Conservation (phyloP, 2,797 vertebrate genomes). For the Eulemur mongoz region DNA sequence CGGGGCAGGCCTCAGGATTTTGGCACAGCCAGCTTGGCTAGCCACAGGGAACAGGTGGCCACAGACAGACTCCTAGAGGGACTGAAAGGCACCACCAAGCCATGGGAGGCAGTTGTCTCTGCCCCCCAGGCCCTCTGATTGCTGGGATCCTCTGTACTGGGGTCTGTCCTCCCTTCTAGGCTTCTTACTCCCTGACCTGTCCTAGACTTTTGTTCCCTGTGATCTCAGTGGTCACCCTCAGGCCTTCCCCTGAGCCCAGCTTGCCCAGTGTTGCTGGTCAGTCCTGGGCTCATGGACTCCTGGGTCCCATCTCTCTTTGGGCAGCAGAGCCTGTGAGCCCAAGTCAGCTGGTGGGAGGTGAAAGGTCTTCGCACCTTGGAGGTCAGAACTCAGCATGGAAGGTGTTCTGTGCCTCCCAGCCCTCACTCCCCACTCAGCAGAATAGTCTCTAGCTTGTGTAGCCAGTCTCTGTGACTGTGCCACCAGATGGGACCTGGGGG, state of each 20-base stretch:
- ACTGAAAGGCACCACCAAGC: neutral
- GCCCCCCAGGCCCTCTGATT: neutral
- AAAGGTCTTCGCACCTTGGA: neutral
- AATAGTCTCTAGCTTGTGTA: neutral
- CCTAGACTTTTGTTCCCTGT: conserved; percentile 1
- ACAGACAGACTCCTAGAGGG: neutral
- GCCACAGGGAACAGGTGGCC: neutral
- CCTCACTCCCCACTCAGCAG: neutral
- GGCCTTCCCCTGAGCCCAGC: neutral
- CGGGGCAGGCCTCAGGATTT: neutral
- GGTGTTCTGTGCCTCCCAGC: neutral
- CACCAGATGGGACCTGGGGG: neutral
- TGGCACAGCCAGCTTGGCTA: neutral
- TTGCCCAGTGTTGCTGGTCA: neutral
- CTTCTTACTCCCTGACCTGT: neutral
- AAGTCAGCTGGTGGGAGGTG: neutral
- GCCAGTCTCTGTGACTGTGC: neutral
- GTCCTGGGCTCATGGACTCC: neutral
- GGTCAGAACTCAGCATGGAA: neutral
- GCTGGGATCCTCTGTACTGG: neutral
- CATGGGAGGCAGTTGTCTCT: neutral
- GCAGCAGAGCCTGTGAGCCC: neutral
- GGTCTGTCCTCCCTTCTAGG: neutral
- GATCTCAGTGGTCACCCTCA: neutral
- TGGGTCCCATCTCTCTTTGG: neutral